phyloP scores from a whole-genome alignment of 2,113 vertebrate species.

The Sisor rabdophorus region DNA sequence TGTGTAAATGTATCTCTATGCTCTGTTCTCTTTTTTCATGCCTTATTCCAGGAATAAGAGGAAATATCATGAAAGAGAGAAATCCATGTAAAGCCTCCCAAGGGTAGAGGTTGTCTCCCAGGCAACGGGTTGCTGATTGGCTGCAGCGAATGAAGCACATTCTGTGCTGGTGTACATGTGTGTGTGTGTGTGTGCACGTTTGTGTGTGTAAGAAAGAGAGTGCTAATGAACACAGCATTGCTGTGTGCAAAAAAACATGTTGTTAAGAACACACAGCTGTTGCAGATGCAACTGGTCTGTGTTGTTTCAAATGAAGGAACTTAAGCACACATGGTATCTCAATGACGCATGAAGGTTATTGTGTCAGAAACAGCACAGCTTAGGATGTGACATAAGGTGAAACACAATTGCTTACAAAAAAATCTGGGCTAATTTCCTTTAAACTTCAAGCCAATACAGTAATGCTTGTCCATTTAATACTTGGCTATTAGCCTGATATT shows the following conservation, averaged over 20 bases:
- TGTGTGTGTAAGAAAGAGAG: background rate
- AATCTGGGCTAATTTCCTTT: background rate
- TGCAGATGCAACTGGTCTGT: conserved; percentile 38
- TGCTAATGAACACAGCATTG: conserved; percentile 65
- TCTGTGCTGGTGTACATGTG: conserved; percentile 57
- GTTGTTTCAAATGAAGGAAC: conserved; percentile 7
- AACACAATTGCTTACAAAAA: background rate
- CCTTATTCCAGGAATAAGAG: conserved; percentile 57
- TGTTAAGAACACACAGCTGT: conserved; percentile 34
- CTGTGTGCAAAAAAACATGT: conserved; percentile 47
- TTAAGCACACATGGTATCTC: conserved; percentile 23
- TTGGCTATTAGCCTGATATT: background rate
- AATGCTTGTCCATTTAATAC: background rate
- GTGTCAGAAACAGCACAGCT: background rate
- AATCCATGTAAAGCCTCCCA: conserved; percentile 63
- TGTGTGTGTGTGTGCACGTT: conserved; percentile 32
- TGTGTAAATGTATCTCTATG: conserved; percentile 14
- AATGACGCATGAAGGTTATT: conserved; percentile 37
- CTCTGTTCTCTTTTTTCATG: conserved; percentile 19
- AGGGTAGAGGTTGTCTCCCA: conserved; percentile 78
- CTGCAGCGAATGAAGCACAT: conserved; percentile 54
- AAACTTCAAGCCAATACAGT: background rate
- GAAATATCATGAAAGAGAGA: conserved; percentile 58
- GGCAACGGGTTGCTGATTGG: conserved; percentile 72
- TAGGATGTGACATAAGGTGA: conserved; percentile 6